phyloP scores from a whole-genome alignment of 2,888 invertebrate genomes.

The Drosophila diplacantha region DNA sequence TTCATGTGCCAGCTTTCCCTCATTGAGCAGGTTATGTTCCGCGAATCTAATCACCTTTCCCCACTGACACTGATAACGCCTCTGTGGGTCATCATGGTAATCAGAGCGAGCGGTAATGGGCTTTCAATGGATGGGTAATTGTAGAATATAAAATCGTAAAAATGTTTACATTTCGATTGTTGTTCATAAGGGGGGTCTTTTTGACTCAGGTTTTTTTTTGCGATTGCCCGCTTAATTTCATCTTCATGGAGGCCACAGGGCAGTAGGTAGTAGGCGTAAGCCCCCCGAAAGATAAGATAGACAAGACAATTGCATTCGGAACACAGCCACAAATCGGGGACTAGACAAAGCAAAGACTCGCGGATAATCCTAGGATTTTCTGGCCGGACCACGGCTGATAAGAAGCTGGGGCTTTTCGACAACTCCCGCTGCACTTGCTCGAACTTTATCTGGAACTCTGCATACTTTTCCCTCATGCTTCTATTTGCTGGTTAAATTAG shows the following conservation, averaged over 20 bases:
- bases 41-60: conserved; percentile 36
- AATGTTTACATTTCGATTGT: conserved; percentile 28
- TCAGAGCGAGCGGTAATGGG: conserved; percentile 16
- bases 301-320: conserved; percentile 2
- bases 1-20: background rate
- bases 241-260: conserved; percentile 24
- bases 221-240: conserved; percentile 24
- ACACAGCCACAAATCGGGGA: background rate
- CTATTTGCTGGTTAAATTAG: conserved; percentile 43
- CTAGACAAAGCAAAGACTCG: conserved; percentile 25
- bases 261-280: conserved; percentile 10
- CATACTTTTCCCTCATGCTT: conserved; percentile 12
- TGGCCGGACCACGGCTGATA: background rate
- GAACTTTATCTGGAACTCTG: conserved; percentile 1
- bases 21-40: conserved; percentile 40
- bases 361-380: conserved; percentile 11
- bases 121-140: conserved; percentile 5
- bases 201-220: conserved; percentile 10
- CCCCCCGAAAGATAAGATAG: conserved; percentile 23
- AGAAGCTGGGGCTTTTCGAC: background rate
- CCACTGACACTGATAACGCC: conserved; percentile 26
- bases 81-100: conserved; percentile 37
- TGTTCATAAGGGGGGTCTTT: conserved; percentile 11
- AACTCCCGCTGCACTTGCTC: conserved; percentile 17
- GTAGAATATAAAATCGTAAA: conserved; percentile 12